These are phyloP conservation scores for Nannoperca australis DNA, from an alignment of 2,797 vertebrate species.

Conservation along the genomic window DNA sequence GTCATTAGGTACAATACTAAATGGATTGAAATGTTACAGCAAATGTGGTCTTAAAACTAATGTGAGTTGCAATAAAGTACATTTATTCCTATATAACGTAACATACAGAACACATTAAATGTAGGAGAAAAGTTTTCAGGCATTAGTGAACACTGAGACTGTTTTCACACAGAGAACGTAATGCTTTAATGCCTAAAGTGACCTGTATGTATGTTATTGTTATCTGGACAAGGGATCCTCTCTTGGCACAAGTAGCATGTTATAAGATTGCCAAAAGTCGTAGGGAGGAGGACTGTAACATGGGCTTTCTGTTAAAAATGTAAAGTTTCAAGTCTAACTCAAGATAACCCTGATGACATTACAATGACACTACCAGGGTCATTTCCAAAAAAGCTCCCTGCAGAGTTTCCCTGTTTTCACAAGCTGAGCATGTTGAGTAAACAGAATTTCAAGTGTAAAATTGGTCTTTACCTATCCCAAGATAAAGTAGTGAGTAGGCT, in stretches of 20 bases:
- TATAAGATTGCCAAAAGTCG: neutral
- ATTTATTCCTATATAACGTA: neutral
- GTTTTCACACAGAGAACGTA: neutral
- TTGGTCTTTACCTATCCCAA: neutral
- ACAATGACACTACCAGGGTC: neutral
- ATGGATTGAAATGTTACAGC: neutral
- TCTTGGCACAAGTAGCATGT: fast-evolving
- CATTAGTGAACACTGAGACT: neutral
- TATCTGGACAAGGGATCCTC: neutral
- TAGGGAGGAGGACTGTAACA: neutral
- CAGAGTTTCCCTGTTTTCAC: neutral
- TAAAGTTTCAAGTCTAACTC: neutral
- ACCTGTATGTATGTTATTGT: neutral
- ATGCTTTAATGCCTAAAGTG: neutral
- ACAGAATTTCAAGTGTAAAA: neutral
- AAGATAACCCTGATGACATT: neutral
- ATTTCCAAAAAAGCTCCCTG: neutral
- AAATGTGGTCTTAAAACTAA: neutral
- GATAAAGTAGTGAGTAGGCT: neutral
- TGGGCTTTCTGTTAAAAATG: neutral
- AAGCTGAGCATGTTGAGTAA: neutral
- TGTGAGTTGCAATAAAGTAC: neutral
- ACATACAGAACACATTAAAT: too few species aligned
- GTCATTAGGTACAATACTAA: neutral
- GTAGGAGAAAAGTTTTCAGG: neutral